Base-by-base conservation (phyloP, 1,140 invertebrate species). In the Brachionus koreanus region DNA sequence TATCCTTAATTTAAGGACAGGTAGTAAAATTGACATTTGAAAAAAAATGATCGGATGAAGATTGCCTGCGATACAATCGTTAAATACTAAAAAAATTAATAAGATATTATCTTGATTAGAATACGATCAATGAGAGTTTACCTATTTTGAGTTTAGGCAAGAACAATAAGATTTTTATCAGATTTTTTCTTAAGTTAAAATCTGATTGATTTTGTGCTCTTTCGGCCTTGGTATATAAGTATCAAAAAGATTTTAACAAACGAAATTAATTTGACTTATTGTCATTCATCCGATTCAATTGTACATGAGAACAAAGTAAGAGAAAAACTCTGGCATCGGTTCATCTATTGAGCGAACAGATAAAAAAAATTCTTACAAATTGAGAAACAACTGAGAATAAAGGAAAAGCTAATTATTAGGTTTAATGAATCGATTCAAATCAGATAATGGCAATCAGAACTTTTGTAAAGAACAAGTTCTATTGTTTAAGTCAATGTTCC, bases 271-370 rank as follows among this genome's bases (percentile, higher is more conserved):
- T 37, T 16, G 19, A 19, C 35, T 69, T 69, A 19, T 69, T 69
- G 65, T 69, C 65, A 69, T 39, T 69, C 65, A 69, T 69, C 65
- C 65, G 65, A 69, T 69, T 69, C 65, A 39, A 69, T 57, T 19
- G n/a, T 16, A 69, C 33, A 65, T 33, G 37, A 69, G 37, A 69
- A 69, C 65, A 69, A 37, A 69, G 33, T 39, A 43, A 33, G 19
- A 39, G 35, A 12, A 69, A 69, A 69, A 23, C 16, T 57, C 49
- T 57, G 49, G 49, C 49, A 57, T 57, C 49, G 49, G 49, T 57
- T 57, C 6, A 5, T 13, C 49, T 57, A 57, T 57, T 57, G 5
- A 57, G 5, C 19, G 16, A 57, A 57, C 19, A 57, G 49, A 57
- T 57, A 57, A 46, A 46, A 13, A 12, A 12, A 46, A 9, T 57